Evolutionary conservation across 2,113 vertebrate genomes (phyloP).

Genomic region (Athene noctua): DNA sequence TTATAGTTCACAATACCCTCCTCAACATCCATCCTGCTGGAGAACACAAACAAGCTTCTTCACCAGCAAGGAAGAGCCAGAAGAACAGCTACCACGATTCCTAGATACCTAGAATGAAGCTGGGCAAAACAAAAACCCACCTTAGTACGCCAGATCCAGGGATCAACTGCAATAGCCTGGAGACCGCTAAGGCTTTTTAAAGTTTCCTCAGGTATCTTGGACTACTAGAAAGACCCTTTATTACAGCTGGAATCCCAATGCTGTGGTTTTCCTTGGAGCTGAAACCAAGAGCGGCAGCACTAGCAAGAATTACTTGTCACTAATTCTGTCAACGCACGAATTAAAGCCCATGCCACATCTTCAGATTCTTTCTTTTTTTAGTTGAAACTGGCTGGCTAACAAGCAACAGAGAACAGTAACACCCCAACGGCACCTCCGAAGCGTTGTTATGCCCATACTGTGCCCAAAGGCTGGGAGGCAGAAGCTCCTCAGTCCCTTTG

Average conservation of each 20-base stretch:
- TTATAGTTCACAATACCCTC: conserved; percentile 23
- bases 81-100: not conserved
- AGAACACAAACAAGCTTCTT: not conserved
- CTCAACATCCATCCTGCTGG: conserved; percentile 6
- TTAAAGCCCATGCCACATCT: not conserved
- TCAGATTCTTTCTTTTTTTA: not conserved
- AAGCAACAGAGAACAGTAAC: conserved; percentile 29
- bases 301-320: not conserved
- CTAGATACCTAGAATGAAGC: conserved; percentile 24
- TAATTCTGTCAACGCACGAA: not conserved
- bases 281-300: not conserved
- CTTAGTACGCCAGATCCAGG: not conserved
- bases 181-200: not conserved
- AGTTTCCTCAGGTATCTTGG: conserved; percentile 5
- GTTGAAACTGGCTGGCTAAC: conserved; percentile 15
- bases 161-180: not conserved
- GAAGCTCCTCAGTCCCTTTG: not conserved
- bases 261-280: not conserved
- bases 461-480: not conserved
- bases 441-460: not conserved
- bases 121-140: not conserved
- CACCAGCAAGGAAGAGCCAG: conserved; percentile 48
- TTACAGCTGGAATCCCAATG: conserved; percentile 1
- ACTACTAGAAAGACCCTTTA: conserved; percentile 7
- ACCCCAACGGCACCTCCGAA: not conserved